phyloP scores from a whole-genome alignment of 2,113 vertebrate genomes.

The Lontra canadensis region DNA sequence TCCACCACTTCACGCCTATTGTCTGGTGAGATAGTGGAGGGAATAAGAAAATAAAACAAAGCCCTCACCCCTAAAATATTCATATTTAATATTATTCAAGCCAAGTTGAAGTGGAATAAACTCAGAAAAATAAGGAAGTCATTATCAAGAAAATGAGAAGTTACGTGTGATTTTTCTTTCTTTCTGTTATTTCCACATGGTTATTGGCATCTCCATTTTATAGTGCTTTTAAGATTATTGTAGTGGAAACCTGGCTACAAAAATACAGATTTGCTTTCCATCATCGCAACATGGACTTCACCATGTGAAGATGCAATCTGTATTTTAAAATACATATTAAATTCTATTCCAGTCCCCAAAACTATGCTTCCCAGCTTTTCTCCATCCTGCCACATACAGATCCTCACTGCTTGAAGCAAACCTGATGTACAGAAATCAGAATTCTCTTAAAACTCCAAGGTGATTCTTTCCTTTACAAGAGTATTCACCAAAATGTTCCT shows the following conservation, averaged over 20 bases:
- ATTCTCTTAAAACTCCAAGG: slow-evolving; percentile 73
- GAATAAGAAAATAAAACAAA: background rate
- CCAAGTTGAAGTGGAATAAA: slow-evolving; percentile 74
- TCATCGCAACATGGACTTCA: slow-evolving; percentile 66
- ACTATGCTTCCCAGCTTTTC: slow-evolving; percentile 49
- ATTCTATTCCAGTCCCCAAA: slow-evolving; percentile 49
- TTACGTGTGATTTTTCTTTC: slow-evolving; percentile 72
- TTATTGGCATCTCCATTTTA: slow-evolving; percentile 58
- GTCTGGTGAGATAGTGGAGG: background rate
- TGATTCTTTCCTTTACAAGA: slow-evolving; percentile 70
- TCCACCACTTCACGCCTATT: background rate
- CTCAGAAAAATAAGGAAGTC: slow-evolving; percentile 32
- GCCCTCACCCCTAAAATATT: background rate
- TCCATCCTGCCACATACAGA: slow-evolving; percentile 58
- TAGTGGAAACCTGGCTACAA: slow-evolving; percentile 65
- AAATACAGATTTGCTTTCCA: slow-evolving; percentile 65
- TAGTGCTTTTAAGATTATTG: slow-evolving; percentile 65
- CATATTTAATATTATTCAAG: slow-evolving; percentile 79
- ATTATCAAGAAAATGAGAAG: slow-evolving; percentile 79
- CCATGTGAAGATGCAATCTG: slow-evolving; percentile 66
- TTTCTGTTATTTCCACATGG: slow-evolving; percentile 1
- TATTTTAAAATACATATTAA: slow-evolving; percentile 76
- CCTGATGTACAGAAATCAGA: slow-evolving; percentile 72
- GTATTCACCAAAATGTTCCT: slow-evolving; percentile 67
- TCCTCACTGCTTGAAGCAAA: slow-evolving; percentile 74